These are phyloP conservation scores for Leptinotarsa defecta DNA, from an alignment of 1,140 invertebrate genomes.

Conservation along the genomic window DNA sequence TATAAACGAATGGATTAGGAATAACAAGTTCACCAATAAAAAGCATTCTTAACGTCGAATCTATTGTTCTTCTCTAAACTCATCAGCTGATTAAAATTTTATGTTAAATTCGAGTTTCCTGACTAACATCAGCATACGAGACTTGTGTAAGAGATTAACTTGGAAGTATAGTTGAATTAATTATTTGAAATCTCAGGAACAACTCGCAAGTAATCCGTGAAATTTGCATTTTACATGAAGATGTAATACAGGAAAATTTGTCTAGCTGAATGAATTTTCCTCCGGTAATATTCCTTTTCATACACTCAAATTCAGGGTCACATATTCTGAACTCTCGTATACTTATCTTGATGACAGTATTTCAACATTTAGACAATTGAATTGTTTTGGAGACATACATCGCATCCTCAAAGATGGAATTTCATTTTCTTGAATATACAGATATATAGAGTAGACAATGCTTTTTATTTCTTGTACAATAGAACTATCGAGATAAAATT, in stretches of 20 bases:
- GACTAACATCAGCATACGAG: not conserved
- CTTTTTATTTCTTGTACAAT: too few relatives aligned
- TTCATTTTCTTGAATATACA: too few relatives aligned
- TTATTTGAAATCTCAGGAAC: not conserved
- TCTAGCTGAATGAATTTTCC: not conserved
- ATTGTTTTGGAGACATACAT: too few relatives aligned
- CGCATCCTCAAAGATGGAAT: too few relatives aligned
- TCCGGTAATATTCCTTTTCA: not conserved
- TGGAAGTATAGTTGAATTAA: constrained; percentile 3
- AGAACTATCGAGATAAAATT: too few relatives aligned
- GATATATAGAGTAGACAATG: too few relatives aligned
- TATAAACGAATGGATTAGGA: too few relatives aligned
- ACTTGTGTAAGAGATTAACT: not conserved
- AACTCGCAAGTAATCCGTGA: not conserved
- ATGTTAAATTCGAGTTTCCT: not conserved
- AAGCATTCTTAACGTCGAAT: too few relatives aligned
- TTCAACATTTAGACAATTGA: too few relatives aligned
- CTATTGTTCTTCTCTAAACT: not conserved
- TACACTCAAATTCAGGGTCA: not conserved
- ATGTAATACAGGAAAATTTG: not conserved
- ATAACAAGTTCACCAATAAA: too few relatives aligned
- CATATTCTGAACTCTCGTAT: too few relatives aligned
- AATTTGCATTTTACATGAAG: not conserved
- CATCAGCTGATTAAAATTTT: not conserved
- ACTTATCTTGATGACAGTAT: too few relatives aligned